A percentile compares a stretch with the other conserved stretches of the same genome.
Evolutionary conservation across 1,140 invertebrate species (phyloP).

Genomic region (Drosophila persimilis): DNA sequence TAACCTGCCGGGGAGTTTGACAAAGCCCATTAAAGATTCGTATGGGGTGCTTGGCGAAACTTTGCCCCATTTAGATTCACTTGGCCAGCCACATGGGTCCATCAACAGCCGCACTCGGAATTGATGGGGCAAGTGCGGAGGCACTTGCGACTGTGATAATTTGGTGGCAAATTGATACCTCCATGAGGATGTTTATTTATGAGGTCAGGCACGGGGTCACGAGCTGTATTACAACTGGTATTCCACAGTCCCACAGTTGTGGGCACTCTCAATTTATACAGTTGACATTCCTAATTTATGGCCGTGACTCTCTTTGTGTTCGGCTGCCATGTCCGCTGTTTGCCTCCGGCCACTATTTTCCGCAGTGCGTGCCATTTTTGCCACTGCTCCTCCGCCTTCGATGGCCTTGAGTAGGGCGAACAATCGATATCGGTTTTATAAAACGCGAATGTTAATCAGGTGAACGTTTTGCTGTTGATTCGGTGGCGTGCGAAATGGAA

Average conservation of each 20-base stretch:
- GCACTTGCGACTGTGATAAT: constrained; percentile 13
- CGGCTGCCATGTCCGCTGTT: background rate
- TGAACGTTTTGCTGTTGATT: constrained; percentile 6
- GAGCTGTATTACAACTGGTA: constrained; percentile 18
- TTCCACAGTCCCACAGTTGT: constrained; percentile 14
- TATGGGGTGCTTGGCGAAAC: constrained; percentile 15
- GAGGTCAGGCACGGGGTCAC: background rate
- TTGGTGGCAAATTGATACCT: constrained; percentile 35
- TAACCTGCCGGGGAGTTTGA: constrained; percentile 8
- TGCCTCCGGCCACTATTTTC: constrained; percentile 2
- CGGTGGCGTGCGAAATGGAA: constrained; percentile 26
- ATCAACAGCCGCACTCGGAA: constrained; percentile 3
- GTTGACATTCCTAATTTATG: constrained; percentile 43
- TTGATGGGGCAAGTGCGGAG: background rate
- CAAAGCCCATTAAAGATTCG: constrained; percentile 44
- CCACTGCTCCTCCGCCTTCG: constrained; percentile 1
- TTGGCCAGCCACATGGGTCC: constrained; percentile 31
- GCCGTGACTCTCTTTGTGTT: constrained; percentile 30
- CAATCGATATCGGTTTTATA: constrained; percentile 43
- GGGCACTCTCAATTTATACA: constrained; percentile 27
- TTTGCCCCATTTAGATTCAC: constrained; percentile 46
- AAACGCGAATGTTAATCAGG: constrained; percentile 44
- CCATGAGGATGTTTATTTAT: constrained; percentile 31
- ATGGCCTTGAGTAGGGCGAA: constrained; percentile 19
- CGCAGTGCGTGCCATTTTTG: constrained; percentile 32